Percentiles rank a stretch among this genome's conserved stretches.
Conservation (phyloP, 1,140 invertebrate genomes). For the Melitaea cinxia region DNA sequence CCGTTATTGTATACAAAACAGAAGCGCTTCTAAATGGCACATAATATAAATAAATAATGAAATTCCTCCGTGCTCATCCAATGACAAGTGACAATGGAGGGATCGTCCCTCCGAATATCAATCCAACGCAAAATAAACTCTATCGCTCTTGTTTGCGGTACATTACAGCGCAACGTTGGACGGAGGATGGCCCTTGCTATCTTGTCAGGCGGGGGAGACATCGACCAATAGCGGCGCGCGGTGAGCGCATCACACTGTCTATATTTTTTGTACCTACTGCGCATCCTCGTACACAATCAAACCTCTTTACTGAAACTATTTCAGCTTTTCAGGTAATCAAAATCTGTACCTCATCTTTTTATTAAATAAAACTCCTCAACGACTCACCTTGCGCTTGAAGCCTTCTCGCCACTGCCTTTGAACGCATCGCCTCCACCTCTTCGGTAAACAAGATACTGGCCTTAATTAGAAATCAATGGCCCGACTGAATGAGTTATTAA, state of each 20-base stretch:
- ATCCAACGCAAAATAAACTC: constrained; percentile 46
- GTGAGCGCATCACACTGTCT: constrained; percentile 68
- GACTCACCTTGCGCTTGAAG: constrained; percentile 80
- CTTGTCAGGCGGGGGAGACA: constrained; percentile 78
- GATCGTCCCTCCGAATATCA: constrained; percentile 67
- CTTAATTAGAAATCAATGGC: constrained; percentile 70
- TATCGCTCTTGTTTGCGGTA: constrained; percentile 35
- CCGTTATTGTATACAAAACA: constrained; percentile 11
- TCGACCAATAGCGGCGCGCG: constrained; percentile 62
- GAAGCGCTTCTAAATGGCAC: constrained; percentile 27
- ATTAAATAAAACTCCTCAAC: neutral
- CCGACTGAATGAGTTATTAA: constrained; percentile 47
- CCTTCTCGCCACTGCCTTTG: constrained; percentile 82
- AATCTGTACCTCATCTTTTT: neutral
- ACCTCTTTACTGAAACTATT: neutral
- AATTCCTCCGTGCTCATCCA: constrained; percentile 74
- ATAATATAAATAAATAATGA: constrained; percentile 75
- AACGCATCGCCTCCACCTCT: constrained; percentile 77
- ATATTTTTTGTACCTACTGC: constrained; percentile 64
- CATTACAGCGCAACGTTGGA: constrained; percentile 27
- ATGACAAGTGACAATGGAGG: constrained; percentile 78
- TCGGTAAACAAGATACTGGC: constrained; percentile 50
- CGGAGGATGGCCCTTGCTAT: constrained; percentile 76
- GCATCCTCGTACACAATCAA: constrained; percentile 4
- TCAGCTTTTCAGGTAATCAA: neutral